Percentiles rank a stretch among this genome's conserved stretches.
phyloP scores from a whole-genome alignment of 2,113 vertebrate genomes.

The Myocastor coypus region DNA sequence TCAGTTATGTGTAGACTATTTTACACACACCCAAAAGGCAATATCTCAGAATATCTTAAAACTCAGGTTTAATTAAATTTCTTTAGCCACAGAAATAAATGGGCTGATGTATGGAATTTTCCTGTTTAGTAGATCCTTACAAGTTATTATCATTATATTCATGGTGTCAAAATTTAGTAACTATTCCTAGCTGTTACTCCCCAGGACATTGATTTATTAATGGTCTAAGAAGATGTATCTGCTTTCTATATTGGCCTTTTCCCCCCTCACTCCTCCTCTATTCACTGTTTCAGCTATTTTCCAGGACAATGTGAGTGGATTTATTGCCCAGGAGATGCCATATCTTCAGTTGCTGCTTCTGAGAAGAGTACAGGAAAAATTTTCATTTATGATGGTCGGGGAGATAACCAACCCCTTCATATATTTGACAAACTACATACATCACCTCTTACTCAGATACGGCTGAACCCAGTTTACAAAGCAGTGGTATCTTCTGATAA shows the following conservation, averaged over 20 bases:
- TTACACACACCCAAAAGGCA: constrained; percentile 3
- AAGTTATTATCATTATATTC: constrained; percentile 37
- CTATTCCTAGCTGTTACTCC: neutral
- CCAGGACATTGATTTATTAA: neutral
- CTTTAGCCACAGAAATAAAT: constrained; percentile 37
- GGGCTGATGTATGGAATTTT: neutral
- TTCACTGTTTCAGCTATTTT: constrained; percentile 89
- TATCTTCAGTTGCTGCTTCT: constrained; percentile 96
- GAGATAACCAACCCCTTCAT: constrained; percentile 93
- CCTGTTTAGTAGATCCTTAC: neutral
- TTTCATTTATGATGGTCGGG: constrained; percentile 96
- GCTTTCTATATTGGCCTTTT: constrained; percentile 25
- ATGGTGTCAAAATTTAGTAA: constrained; percentile 2
- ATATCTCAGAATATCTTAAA: neutral
- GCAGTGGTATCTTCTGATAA: constrained; percentile 96
- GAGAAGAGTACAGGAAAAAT: constrained; percentile 98
- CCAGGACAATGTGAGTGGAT: constrained; percentile 98
- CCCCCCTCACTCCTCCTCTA: neutral
- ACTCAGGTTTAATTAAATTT: neutral
- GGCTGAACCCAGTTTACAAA: constrained; percentile 93
- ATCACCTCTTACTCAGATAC: constrained; percentile 94
- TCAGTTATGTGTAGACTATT: constrained; percentile 9
- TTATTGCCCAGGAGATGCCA: constrained; percentile 97
- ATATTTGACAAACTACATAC: constrained; percentile 95
- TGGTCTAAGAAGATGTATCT: neutral